Evolutionary conservation across 2,888 invertebrate genomes (phyloP).

Genomic region (Drosophila anomalata): DNA sequence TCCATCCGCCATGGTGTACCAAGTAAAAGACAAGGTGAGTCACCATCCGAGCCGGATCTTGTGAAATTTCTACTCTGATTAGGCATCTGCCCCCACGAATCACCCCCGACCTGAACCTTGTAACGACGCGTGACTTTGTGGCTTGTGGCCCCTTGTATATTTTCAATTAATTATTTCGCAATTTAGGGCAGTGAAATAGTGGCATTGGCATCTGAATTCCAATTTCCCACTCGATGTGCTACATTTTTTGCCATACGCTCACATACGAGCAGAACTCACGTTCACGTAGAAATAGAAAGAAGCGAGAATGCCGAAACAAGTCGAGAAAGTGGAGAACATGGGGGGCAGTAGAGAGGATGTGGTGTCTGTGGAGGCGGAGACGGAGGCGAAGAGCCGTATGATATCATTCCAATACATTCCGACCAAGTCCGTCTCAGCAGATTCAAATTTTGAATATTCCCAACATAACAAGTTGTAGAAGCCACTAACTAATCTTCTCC

Average conservation of each 20-base stretch:
- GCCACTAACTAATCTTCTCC: conserved; percentile 15
- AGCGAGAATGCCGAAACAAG: conserved; percentile 2
- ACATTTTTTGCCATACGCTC: conserved; percentile 16
- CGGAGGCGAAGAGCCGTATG: conserved; percentile 6
- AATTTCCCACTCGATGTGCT: conserved; percentile 7
- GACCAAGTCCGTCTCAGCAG: neutral
- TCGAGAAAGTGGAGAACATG: conserved; percentile 1
- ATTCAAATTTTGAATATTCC: neutral
- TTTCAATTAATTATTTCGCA: neutral
- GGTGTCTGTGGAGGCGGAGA: neutral
- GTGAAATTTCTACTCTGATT: conserved; percentile 5
- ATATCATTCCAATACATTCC: conserved; percentile 16
- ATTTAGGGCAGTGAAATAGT: conserved; percentile 8
- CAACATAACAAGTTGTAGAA: neutral
- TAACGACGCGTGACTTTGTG: neutral
- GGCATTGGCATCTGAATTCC: conserved; percentile 11
- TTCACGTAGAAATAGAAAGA: neutral
- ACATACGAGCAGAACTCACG: neutral
- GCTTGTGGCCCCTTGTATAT: neutral
- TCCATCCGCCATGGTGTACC: conserved; percentile 75
- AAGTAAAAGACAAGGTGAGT: conserved; percentile 80
- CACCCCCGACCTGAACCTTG: conserved; percentile 9
- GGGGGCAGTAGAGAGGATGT: neutral
- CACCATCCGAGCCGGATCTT: conserved; percentile 4
- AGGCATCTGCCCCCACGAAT: conserved; percentile 7